Percentiles rank a stretch among this genome's conserved stretches.
These are phyloP conservation scores for Diplodus sargus DNA, from an alignment of 2,797 vertebrate species.

Conservation along the genomic window DNA sequence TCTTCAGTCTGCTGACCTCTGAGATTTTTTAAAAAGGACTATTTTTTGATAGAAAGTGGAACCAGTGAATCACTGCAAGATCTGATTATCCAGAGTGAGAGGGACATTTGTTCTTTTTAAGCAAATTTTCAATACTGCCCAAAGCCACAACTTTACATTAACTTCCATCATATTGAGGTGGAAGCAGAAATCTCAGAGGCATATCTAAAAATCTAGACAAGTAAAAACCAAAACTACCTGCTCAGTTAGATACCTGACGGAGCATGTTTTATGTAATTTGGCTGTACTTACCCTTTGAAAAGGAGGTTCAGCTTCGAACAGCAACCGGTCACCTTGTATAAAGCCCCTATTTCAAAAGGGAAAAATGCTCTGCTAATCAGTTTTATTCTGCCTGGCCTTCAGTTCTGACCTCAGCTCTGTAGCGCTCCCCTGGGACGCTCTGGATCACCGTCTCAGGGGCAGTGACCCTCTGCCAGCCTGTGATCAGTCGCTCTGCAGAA, in stretches of 20 bases:
- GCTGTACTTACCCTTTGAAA: not conserved
- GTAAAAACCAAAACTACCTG: conserved; percentile 5
- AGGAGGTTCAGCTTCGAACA: not conserved
- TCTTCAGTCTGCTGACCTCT: not conserved
- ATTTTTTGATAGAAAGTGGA: not conserved
- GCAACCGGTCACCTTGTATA: conserved; percentile 6
- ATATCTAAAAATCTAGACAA: not conserved
- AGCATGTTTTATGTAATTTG: not conserved
- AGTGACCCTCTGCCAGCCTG: not conserved
- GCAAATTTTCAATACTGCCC: not conserved
- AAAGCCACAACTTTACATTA: not conserved
- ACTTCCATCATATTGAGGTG: not conserved
- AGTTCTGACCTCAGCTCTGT: conserved; percentile 20
- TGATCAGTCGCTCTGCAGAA: not conserved
- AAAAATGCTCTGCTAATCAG: conserved; percentile 1
- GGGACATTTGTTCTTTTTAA: not conserved
- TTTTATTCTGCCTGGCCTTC: not conserved
- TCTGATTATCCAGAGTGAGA: not conserved
- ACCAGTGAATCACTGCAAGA: not conserved
- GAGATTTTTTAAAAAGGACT: not conserved
- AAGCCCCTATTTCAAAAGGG: not conserved
- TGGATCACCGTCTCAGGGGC: not conserved
- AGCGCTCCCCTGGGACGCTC: not conserved
- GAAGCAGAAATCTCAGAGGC: not conserved
- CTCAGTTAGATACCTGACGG: not conserved